Evolutionary conservation across 2,797 vertebrate species (phyloP), one percentile per base, ranked within the genome.

Genomic region (Cyprinodon diabolis): DNA sequence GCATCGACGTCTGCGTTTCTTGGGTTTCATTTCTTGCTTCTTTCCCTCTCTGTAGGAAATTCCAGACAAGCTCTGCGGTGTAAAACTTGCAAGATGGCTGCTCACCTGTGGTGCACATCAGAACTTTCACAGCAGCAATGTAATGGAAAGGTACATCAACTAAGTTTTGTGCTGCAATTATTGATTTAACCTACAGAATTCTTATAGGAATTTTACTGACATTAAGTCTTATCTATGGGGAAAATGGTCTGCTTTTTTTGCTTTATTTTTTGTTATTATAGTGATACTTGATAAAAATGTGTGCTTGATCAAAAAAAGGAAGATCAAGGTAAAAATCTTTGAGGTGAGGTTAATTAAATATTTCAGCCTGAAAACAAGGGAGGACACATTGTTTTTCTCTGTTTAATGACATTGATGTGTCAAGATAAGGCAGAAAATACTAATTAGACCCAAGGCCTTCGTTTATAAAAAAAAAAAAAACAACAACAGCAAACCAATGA

Each of bases 31-130:
- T 49, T 80, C 40, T 66, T 4, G 1, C 74, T 65, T 84, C 66
- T 67, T 7, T 77, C 35, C 47, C 68, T 83, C 79, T 66, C 84
- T 60, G 68, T 87, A 97, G 96, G 96, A 82, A 96, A 97, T 90
- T 97, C 97, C 79, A 97, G 97, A 93, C 96, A 97, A 88, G 97
- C 96, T 67, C 90, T 98, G 75, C 95, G 96, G 57, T 98, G 97
- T 89, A 97, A 96, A 91, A 95, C 94, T 0, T 98, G 97, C 92
- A 98, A 97, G 90, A 94, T 96, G 80, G 96, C 96, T 0, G 96
- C 96, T 87, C 97, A 98, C 89, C 95, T 97, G 79, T 97, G 96
- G 96, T 98, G 97, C 87, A 96, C 96, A 0, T 96, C 96, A 49
- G 96, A 97, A 63, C 94, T 97, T 19, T 96, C 96, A 4, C 96